Base-by-base conservation (phyloP, 2,797 vertebrate genomes). In the Leptodactylus fallax region DNA sequence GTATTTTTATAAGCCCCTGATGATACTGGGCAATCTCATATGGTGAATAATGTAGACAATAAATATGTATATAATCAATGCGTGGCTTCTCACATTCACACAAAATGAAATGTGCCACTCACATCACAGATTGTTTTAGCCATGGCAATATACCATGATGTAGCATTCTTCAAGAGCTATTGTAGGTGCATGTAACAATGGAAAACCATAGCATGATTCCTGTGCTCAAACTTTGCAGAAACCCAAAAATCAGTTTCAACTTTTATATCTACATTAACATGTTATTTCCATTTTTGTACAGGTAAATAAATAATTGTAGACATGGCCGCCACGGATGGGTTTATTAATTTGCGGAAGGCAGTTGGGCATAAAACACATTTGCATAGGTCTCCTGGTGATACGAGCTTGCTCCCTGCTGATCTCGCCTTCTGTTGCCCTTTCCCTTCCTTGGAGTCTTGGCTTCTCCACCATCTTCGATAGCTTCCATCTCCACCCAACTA, bases 1-100 rank as follows among this genome's bases (percentile, higher is more conserved):
- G 67, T 80, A 88, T 80, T 58, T 79, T 79, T 80, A 72, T 67
- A 84, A 60, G 76, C 17, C 82, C 55, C 87, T 25, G 36, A 61
- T 80, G 65, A 80, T 23, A 51, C 23, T 25, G 53, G 36, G 51
- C 72, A 85, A 80, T 67, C 76, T 80, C 76, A 72, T 21, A n/a
- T 53, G 77, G 82, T 61, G 65, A 79, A 47, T 8, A 79, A n/a
- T 55, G 56, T 63, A 78, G 27, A 78, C 27, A 69, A 56, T 74
- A 80, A 80, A 80, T 85, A 61, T 53, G 16, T 49, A 81, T 63
- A 17, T 53, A 71, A 10, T 79, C 27, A 72, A 80, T 72, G 23
- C 17, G 17, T 71, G 71, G 81, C 49, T 72, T 58, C 55, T 67
- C 21, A 17, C 25, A 23, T 13, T 8, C 17, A 45, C 51, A 77